Evolutionary conservation across 2,888 invertebrate species (phyloP).

Genomic region (Trissonchulus latispiculum): DNA sequence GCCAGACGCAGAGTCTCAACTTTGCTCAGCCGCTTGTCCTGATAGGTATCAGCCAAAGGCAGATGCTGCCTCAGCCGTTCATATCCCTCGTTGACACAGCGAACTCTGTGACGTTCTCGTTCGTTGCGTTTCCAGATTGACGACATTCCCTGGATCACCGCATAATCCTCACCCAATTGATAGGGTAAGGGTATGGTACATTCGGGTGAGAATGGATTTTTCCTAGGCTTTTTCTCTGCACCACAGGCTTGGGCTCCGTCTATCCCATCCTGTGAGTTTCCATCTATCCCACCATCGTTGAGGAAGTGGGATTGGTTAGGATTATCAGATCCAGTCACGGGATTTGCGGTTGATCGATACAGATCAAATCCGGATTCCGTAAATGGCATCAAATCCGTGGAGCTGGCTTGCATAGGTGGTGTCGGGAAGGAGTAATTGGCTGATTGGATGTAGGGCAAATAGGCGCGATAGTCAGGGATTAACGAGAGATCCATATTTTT

Average conservation of each 20-base stretch:
- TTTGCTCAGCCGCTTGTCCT: slow-evolving; percentile 40
- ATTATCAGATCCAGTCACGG: no score
- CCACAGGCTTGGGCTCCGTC: no score
- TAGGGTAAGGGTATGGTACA: slow-evolving; percentile 44
- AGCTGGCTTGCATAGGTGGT: no score
- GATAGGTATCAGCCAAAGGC: slow-evolving; percentile 43
- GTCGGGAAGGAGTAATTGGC: no score
- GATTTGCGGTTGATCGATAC: no score
- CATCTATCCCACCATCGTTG: no score
- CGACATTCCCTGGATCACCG: slow-evolving; percentile 17
- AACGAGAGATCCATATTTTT: neutral
- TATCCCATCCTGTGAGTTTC: no score
- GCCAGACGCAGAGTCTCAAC: slow-evolving; percentile 46
- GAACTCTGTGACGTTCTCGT: slow-evolving; percentile 44
- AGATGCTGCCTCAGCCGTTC: slow-evolving; percentile 41
- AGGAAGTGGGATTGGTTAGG: no score
- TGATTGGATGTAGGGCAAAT: neutral
- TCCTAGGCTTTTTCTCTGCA: neutral
- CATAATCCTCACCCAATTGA: slow-evolving; percentile 36
- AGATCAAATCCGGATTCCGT: no score
- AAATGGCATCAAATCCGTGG: no score
- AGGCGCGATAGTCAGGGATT: neutral
- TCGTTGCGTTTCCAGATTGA: slow-evolving; percentile 45
- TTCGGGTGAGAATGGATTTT: slow-evolving; percentile 42
- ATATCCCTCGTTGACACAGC: slow-evolving; percentile 47